Evolutionary conservation across 2,113 vertebrate genomes (phyloP), one percentile per base, ranked within the genome.

Genomic region (Brachypodius melanocephalos): DNA sequence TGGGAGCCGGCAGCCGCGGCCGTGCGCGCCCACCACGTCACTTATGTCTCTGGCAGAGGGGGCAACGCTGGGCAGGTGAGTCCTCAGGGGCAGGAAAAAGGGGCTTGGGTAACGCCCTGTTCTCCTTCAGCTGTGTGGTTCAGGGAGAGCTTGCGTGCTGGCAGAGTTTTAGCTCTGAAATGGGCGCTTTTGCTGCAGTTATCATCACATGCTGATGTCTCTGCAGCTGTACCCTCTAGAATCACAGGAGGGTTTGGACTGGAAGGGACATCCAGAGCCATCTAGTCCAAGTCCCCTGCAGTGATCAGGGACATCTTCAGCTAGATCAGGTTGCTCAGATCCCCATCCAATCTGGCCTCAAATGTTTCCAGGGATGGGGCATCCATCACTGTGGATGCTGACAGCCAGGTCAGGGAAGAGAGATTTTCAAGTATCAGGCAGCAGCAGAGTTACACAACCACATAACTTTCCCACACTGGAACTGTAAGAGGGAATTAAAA

Each of bases 31-130:
- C 98, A 98, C 89, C 98, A 87, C 2, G 74, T 99, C 93, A 96
- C 97, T 55, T 99, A 98, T 6, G 92, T 97, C 78, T 98, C 99
- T 55, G 97, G 98, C 90, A 96, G 98, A 34, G 98, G 98, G 75
- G 98, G 98, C 90, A 98, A 98, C 26, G 89, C 97, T 4, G 98
- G 97, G 18, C 98, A 99, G 98, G 99, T 99, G 82, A 96, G 97
- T 93, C 65, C 55, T 58, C 34, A 4, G 3, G 78, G 29, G 40
- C 9, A n/a, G 69, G 36, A 19, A 25, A 14, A 20, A 32, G 36
- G 55, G n/a, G 3, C 6, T 6, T 2, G 4, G n/a, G 6, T 9
- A 4, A 4, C 1, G 32, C 24, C 21, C 29, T 22, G 34, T 17
- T 16, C 32, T 59, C 79, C 49, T 57, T 17, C 57, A 49, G 59